phyloP scores from a whole-genome alignment of 2,113 vertebrate genomes.

The Struthidea cinerea region DNA sequence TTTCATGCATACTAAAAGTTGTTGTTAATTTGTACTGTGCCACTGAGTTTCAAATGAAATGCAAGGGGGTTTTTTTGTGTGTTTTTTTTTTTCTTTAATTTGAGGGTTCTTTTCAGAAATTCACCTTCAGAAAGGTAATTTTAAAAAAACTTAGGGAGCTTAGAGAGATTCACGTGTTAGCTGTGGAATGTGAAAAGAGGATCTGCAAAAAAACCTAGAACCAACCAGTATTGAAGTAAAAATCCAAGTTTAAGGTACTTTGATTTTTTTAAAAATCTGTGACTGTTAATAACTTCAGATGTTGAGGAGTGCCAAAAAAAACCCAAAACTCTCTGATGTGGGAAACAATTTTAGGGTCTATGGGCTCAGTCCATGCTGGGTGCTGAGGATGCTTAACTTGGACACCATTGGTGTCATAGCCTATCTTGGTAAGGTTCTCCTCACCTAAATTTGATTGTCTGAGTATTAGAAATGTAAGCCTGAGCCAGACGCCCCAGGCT shows the following conservation, averaged over 20 bases:
- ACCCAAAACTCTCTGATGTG: background rate
- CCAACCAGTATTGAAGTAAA: fast-evolving
- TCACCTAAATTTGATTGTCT: background rate
- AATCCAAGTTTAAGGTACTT: background rate
- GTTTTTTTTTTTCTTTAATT: too few relatives aligned
- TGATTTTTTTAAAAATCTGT: background rate
- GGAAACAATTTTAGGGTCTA: background rate
- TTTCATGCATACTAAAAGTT: background rate
- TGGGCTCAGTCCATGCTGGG: background rate
- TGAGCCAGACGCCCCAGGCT: background rate
- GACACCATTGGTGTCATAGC: fast-evolving
- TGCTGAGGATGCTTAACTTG: background rate
- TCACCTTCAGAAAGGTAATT: background rate
- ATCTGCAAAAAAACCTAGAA: background rate
- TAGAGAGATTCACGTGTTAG: fast-evolving
- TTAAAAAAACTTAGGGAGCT: background rate
- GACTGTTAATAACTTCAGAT: background rate
- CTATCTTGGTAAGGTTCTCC: background rate
- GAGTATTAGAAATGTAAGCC: background rate
- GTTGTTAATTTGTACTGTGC: background rate
- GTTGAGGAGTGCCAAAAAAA: fast-evolving
- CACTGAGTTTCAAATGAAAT: background rate
- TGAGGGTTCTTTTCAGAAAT: background rate
- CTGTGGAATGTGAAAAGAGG: background rate
- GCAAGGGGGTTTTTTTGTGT: fast-evolving